Conservation (phyloP, 2,888 invertebrate genomes). For the Dasypogon diadema region DNA sequence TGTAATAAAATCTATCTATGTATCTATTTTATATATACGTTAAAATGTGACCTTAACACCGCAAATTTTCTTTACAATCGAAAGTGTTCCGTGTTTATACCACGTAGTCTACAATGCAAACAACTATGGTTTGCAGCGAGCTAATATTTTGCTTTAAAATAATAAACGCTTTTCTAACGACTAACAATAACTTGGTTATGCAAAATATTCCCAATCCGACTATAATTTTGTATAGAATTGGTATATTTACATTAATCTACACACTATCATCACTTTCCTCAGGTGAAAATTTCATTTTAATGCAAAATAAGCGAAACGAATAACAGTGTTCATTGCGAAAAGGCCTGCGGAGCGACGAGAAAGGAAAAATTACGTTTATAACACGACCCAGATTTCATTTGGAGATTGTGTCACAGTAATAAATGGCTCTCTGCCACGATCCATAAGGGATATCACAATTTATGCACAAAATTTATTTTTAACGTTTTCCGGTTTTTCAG, state of each 20-base stretch:
- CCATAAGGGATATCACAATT: slow-evolving; percentile 47
- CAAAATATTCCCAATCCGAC: not conserved
- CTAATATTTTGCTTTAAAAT: not conserved
- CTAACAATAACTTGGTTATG: not conserved
- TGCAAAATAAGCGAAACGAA: slow-evolving; percentile 40
- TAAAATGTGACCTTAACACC: no score
- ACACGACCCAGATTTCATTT: slow-evolving; percentile 54
- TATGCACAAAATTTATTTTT: slow-evolving; percentile 42
- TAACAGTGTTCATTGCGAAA: not conserved
- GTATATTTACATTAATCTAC: slow-evolving; percentile 18
- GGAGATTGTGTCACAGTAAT: slow-evolving; percentile 55
- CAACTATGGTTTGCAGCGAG: no score
- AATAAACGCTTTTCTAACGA: not conserved
- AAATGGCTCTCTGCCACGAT: slow-evolving; percentile 49
- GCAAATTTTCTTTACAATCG: no score
- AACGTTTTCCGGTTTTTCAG: slow-evolving; percentile 39
- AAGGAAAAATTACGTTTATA: slow-evolving; percentile 45
- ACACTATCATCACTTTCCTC: slow-evolving; percentile 17
- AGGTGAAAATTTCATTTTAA: slow-evolving; percentile 47
- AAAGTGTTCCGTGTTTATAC: no score
- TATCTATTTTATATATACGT: no score
- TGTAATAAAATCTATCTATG: no score
- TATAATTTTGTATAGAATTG: not conserved
- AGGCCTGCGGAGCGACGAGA: not conserved
- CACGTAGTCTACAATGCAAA: no score